Evolutionary conservation across 2,797 vertebrate genomes (phyloP), one percentile per base, ranked within the genome.

Genomic region (Loris lydekkerianus): DNA sequence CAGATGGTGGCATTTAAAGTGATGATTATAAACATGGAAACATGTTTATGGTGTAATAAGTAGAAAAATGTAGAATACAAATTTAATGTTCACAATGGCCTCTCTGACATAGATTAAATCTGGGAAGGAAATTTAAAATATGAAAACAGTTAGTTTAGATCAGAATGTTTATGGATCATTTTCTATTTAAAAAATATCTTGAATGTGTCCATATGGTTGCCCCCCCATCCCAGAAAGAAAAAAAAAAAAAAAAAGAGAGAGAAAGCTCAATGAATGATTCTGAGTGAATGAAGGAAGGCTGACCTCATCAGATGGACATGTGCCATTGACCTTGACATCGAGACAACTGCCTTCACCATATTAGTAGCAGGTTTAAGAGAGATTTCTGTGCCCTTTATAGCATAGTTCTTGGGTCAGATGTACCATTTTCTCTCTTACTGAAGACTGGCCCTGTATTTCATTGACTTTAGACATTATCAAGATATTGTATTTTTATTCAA

Each of bases 381-480:
- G 73, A 88, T 14, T 18, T 37, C 40, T 3, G 0, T 34, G 37
- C 61, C 83, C n/a, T 65, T 94, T 56, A 75, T 60, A 43, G 58
- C 2, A 0, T 25, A 20, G 53, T 31, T 10, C 29, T 46, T 80
- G 75, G 43, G 65, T 94, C 78, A 86, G 75, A 84, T 82, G 49
- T 73, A 69, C 14, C 10, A 73, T 27, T 82, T 90, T 90, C 21
- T 86, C 6, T 84, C 60, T 89, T 89, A 60, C 46, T 70, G 40
- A 88, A 75, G 67, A 60, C 63, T 73, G 20, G 49, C 40, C 49
- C 49, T 94, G 58, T 20, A 86, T 65, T 96, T 91, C 83, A 92
- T 40, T 94, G 93, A 70, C 80, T 95, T 88, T 70, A 83, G 75
- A 46, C 8, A 9, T 93, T 76, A 91, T 6, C 69, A 85, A 94